These are phyloP conservation scores for Engraulis encrasicolus DNA, from an alignment of 2,113 vertebrate species.

Conservation along the genomic window DNA sequence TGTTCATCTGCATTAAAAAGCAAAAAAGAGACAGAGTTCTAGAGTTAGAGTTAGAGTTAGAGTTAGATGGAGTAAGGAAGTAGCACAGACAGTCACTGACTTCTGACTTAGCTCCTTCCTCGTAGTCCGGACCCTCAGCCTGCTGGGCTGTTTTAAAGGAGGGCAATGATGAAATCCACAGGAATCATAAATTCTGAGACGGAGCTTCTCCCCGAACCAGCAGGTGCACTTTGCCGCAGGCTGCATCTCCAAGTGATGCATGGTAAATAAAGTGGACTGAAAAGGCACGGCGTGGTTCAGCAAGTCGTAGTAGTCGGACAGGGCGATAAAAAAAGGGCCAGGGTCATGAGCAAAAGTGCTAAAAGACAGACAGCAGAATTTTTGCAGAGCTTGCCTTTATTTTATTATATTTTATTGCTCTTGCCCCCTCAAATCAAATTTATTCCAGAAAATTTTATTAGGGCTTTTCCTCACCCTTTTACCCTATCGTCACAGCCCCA, in stretches of 20 bases:
- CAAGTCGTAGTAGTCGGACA: not conserved
- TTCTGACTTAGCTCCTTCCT: not conserved
- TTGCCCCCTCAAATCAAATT: not conserved
- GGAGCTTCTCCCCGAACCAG: slow-evolving; percentile 20
- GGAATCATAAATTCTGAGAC: slow-evolving; percentile 48
- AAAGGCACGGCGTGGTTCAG: not conserved
- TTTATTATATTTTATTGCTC: no score
- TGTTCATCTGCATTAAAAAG: no score
- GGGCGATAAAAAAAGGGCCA: not conserved
- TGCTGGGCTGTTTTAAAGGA: not conserved
- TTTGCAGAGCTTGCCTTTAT: not conserved
- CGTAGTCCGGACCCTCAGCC: not conserved
- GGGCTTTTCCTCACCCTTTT: slow-evolving; percentile 18
- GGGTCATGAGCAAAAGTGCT: not conserved
- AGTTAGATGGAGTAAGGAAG: no score
- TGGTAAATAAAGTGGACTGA: not conserved
- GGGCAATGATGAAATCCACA: slow-evolving; percentile 51
- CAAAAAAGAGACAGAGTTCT: no score
- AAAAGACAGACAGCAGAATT: not conserved
- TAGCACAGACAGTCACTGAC: not conserved
- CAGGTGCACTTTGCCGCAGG: not conserved
- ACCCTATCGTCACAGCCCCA: not conserved
- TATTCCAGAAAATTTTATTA: not conserved
- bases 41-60: no score
- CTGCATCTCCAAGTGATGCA: not conserved